These are phyloP conservation scores for Apodemia duryi DNA, from an alignment of 2,888 invertebrate genomes.

Conservation along the genomic window DNA sequence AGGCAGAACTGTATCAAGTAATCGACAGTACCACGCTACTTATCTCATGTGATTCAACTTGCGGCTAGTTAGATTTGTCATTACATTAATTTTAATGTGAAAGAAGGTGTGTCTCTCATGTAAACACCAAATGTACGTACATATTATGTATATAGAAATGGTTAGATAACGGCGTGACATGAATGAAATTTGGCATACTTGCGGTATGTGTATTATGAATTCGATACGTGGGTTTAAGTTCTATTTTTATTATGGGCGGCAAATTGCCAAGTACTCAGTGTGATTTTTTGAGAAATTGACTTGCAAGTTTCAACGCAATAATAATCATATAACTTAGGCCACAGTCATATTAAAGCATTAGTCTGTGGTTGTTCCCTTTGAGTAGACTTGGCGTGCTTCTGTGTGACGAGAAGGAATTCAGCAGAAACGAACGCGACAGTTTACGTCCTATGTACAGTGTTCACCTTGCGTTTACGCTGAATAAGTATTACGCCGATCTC, in stretches of 20 bases:
- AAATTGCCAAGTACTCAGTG: slow-evolving; percentile 5
- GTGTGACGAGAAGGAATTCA: neutral
- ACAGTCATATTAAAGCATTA: neutral
- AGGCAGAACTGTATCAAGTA: neutral
- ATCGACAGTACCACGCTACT: neutral
- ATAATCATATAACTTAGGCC: neutral
- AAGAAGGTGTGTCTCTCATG: slow-evolving; percentile 5
- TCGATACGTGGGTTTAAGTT: neutral
- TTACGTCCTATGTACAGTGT: too few relatives aligned
- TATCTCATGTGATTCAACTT: neutral
- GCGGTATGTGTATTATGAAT: slow-evolving; percentile 11
- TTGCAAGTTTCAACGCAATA: slow-evolving; percentile 2
- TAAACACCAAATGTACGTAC: neutral
- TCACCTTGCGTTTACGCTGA: too few relatives aligned
- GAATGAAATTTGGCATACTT: slow-evolving; percentile 13
- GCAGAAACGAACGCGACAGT: neutral
- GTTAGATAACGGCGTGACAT: slow-evolving; percentile 7
- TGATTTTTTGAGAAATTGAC: neutral
- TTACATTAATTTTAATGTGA: neutral
- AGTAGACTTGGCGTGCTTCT: neutral
- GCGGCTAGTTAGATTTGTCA: too few relatives aligned
- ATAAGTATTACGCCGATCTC: too few relatives aligned
- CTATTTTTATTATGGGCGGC: slow-evolving; percentile 8
- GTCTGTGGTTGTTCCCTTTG: neutral
- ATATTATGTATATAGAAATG: neutral